Base-by-base conservation (phyloP, 2,888 invertebrate genomes). In the Aleiodes leptofemur region DNA sequence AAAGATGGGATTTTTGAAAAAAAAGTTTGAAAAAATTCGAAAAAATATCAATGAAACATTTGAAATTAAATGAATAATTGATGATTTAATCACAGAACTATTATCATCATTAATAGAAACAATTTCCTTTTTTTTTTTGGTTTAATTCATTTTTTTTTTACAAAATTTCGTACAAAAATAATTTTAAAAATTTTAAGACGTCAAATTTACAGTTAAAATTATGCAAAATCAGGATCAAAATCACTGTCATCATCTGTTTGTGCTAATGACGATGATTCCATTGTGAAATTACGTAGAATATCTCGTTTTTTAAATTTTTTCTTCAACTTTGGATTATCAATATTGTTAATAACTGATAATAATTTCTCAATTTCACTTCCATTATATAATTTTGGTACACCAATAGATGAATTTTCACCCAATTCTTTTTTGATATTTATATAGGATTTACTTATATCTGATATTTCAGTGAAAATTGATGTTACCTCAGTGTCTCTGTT, bases 391-490 rank as follows among this genome's bases (percentile, higher is more conserved):
- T 64, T 56, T 3, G 48, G 48, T 9, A 50, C 50, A n/a, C 6
- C 3, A 56, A 43, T 16, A 34, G 13, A 59, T 11, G 59, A 38
- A 16, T 31, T 50, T 29, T 55, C 31, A 3, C 11, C 23, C 9
- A 64, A 61, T 53, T 74, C 61, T n/a, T 34, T 23, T 53, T 66
- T 72, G 14, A 14, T n/a, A 7, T 56, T 16, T 8, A 56, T 8
- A n/a, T 72, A 72, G 9, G 34, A 38, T 23, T 66, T n/a, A 56
- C 55, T 72, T 51, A 38, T 16, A 0, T n/a, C 51, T 11, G 31
- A 29, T 9, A 72, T 14, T n/a, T 74, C 31, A 16, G 51, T 61
- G 11, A 75, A 66, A 23, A 61, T 68, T 50, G 38, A 56, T 31
- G 8, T 0, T 13, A 71, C 31, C 50, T 71, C 66, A 5, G 16